Evolutionary conservation across 2,888 invertebrate species (phyloP).

Genomic region (Frankliniella fusca): DNA sequence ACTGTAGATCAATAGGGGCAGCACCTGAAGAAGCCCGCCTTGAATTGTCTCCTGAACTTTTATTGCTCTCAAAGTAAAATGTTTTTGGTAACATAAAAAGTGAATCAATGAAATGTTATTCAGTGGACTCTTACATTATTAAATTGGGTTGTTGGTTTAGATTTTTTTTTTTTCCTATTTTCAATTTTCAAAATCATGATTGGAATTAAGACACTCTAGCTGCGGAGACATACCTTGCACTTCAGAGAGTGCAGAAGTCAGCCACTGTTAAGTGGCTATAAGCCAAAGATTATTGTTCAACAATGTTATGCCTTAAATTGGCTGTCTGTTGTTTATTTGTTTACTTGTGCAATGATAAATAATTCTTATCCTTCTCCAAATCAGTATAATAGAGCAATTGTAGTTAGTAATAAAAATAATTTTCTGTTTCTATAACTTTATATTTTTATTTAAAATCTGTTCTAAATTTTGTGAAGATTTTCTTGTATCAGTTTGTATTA

Average conservation of each 20-base stretch:
- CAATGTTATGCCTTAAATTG: not conserved
- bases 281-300: conserved; percentile 3
- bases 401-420: not conserved
- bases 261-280: not conserved
- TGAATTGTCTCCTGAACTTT: too few species aligned
- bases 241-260: not conserved
- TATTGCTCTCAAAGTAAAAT: too few species aligned
- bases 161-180: not conserved
- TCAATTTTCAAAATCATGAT: not conserved
- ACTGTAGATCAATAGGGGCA: too few species aligned
- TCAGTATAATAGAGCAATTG: not conserved
- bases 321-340: not conserved
- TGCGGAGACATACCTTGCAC: too few species aligned
- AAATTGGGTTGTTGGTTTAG: not conserved
- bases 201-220: too few species aligned
- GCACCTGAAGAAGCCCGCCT: too few species aligned
- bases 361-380: not conserved
- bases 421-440: not conserved
- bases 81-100: too few species aligned
- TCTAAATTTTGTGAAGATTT: not conserved
- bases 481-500: not conserved
- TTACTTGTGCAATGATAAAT: not conserved
- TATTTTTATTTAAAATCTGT: not conserved
- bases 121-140: not conserved
- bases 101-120: not conserved